Base-by-base conservation (phyloP, 1,140 invertebrate genomes). In the Drosophila parvula region DNA sequence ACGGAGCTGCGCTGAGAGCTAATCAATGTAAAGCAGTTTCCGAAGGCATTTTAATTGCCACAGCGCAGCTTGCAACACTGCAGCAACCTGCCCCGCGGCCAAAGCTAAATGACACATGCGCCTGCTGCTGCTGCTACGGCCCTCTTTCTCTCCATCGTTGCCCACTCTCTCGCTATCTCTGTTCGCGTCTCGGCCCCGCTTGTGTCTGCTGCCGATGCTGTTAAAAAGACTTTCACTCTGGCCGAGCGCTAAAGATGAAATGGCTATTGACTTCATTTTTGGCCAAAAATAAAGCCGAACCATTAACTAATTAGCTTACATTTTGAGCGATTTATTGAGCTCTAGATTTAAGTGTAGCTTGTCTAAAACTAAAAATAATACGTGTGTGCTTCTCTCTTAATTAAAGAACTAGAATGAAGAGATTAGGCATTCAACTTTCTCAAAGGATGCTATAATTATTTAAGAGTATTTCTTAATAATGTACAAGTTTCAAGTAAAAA, bases 261-360 rank as follows among this genome's bases (percentile, higher is more conserved):
- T 85, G 82, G 70, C 69, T 81, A 79, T 85, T 79, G 82, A 86
- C 82, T 86, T 63, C 51, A 27, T 79, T 78, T 68, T 62, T 81
- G 68, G 82, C 57, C 74, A 86, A 84, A 85, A 86, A 84, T 81
- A 78, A 81, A 86, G 51, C 47, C 44, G 64, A 86, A 81, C 78
- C 81, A 84, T 85, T 84, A 85, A 74, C 78, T 84, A 80, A 84
- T 84, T 84, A 85, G 73, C 81, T 79, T 84, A 79, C 76, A 67
- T 68, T 82, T 71, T 82, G 65, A 71, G 34, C 68, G 51, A 71
- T 71, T 71, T 71, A 71, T 71, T 71, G 51, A 71, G 68, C 65
- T 67, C 47, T 7, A 67, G 61, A 38, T 44, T 67, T 76, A 74
- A 81, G 79, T 51, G 41, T 28, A 81, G 67, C 57, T 76, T 61